phyloP scores from a whole-genome alignment of 1,140 invertebrate genomes.

The Rhopalosiphum maidis region DNA sequence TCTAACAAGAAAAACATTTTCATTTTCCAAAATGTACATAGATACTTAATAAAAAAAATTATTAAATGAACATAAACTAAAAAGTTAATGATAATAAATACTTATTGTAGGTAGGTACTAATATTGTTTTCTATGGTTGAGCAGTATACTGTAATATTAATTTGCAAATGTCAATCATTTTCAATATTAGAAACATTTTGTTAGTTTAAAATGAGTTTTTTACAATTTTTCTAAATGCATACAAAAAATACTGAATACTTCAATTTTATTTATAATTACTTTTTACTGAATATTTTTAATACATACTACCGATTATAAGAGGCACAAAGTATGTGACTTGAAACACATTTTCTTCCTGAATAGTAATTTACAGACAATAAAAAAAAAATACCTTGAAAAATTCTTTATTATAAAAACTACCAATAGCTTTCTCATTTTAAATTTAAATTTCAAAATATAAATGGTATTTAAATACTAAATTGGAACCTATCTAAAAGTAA shows the following conservation, averaged over 20 bases:
- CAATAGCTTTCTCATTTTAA: neutral
- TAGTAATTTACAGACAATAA: neutral
- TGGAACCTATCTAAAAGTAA: neutral
- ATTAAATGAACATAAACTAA: too few relatives aligned
- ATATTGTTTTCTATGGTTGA: neutral
- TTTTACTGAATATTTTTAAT: neutral
- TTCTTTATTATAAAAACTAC: neutral
- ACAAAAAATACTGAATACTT: neutral
- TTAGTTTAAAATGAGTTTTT: too few relatives aligned
- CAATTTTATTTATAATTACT: too few relatives aligned
- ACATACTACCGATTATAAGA: too few relatives aligned
- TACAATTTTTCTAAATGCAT: neutral
- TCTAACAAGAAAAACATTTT: too few relatives aligned
- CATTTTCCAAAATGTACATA: too few relatives aligned
- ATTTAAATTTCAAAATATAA: neutral
- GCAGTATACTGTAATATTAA: neutral
- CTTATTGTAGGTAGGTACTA: too few relatives aligned
- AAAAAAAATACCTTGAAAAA: neutral
- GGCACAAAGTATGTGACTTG: too few relatives aligned
- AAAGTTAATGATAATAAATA: too few relatives aligned
- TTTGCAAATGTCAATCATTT: neutral
- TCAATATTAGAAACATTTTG: neutral
- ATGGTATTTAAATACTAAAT: neutral
- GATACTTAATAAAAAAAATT: too few relatives aligned
- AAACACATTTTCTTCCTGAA: neutral